phyloP scores from a whole-genome alignment of 2,888 invertebrate genomes.

The Thymelicus sylvestris region DNA sequence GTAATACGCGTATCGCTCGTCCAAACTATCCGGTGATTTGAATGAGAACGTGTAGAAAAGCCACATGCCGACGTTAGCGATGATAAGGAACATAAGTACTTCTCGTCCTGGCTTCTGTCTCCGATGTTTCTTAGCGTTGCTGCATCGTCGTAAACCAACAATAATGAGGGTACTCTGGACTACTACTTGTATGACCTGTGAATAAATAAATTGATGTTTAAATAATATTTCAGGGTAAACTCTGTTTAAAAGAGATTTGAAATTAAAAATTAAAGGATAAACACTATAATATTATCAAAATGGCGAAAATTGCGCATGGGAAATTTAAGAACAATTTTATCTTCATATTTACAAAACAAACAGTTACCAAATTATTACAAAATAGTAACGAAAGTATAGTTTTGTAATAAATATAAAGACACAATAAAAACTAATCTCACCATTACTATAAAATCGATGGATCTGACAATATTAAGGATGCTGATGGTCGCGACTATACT shows the following conservation, averaged over 20 bases:
- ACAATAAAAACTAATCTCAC: constrained; percentile 53
- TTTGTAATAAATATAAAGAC: too few species aligned
- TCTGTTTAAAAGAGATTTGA: too few species aligned
- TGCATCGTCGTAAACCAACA: constrained; percentile 90
- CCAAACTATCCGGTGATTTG: constrained; percentile 78
- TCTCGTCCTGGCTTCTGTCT: constrained; percentile 90
- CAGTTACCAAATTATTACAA: too few species aligned
- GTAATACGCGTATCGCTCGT: constrained; percentile 87
- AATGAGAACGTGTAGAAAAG: constrained; percentile 89
- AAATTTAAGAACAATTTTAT: too few species aligned
- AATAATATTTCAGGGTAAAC: too few species aligned
- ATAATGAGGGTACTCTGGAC: constrained; percentile 90
- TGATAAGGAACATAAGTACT: constrained; percentile 89
- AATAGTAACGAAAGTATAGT: too few species aligned
- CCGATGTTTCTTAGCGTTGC: constrained; percentile 86
- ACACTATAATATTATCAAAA: too few species aligned
- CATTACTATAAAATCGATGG: constrained; percentile 82
- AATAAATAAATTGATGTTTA: background rate
- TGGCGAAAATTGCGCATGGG: too few species aligned
- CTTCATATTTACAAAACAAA: too few species aligned
- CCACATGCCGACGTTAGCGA: constrained; percentile 92
- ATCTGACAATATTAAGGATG: constrained; percentile 76
- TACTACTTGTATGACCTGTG: constrained; percentile 88
- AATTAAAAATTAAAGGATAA: too few species aligned
- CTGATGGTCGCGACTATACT: constrained; percentile 87